phyloP scores from a whole-genome alignment of 2,113 vertebrate species.

The Pyxicephalus adspersus region DNA sequence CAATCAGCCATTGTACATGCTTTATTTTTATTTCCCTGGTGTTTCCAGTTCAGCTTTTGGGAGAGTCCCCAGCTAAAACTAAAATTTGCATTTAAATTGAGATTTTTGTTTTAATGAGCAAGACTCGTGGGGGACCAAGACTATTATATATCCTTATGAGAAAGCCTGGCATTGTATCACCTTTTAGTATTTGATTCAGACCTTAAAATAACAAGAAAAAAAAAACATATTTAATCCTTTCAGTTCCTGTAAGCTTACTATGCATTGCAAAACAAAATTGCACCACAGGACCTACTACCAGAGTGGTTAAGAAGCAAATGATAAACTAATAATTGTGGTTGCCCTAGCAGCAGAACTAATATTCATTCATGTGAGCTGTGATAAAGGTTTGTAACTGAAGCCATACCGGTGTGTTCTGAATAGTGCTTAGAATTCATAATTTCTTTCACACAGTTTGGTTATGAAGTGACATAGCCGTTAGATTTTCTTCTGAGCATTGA shows the following conservation, averaged over 20 bases:
- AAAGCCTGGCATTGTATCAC: slow-evolving; percentile 65
- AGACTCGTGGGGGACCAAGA: slow-evolving; percentile 77
- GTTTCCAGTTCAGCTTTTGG: slow-evolving; percentile 67
- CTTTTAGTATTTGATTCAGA: slow-evolving; percentile 56
- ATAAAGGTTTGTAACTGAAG: slow-evolving; percentile 82
- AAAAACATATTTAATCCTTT: slow-evolving; percentile 1
- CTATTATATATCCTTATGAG: slow-evolving; percentile 77
- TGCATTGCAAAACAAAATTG: slow-evolving; percentile 21
- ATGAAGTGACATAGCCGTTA: not conserved
- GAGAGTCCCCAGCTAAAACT: slow-evolving; percentile 72
- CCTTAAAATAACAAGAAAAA: slow-evolving; percentile 24
- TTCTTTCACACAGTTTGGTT: slow-evolving; percentile 55
- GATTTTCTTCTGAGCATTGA: too few species aligned
- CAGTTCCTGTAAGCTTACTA: not conserved
- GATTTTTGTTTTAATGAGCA: slow-evolving; percentile 73
- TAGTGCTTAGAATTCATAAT: slow-evolving; percentile 82
- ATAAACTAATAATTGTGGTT: slow-evolving; percentile 80
- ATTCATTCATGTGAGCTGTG: slow-evolving; percentile 73
- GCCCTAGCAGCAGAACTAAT: slow-evolving; percentile 78
- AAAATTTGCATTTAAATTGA: slow-evolving; percentile 86
- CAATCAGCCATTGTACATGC: slow-evolving; percentile 68
- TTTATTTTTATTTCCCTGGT: slow-evolving; percentile 66
- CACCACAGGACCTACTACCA: not conserved
- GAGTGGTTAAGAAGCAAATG: slow-evolving; percentile 61
- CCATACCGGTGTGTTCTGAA: slow-evolving; percentile 68